phyloP scores from a whole-genome alignment of 2,113 vertebrate species.

The Clinocottus analis region DNA sequence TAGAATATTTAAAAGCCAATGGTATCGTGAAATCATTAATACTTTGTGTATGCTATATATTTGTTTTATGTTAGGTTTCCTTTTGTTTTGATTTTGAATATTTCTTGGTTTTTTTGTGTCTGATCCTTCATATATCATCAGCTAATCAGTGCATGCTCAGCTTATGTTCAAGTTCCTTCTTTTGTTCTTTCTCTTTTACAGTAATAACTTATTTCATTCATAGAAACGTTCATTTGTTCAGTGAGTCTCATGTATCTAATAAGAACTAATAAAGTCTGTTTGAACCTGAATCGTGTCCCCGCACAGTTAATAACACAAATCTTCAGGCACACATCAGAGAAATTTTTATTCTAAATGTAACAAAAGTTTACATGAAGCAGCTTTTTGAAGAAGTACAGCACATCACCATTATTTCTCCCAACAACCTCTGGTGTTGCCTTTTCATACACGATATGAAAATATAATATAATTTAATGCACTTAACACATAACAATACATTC shows the following conservation, averaged over 20 bases:
- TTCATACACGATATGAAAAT: slow-evolving; percentile 95
- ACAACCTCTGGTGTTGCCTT: slow-evolving; percentile 83
- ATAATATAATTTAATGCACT: slow-evolving; percentile 99
- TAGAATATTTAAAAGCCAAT: slow-evolving; percentile 78
- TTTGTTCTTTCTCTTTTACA: slow-evolving; percentile 55
- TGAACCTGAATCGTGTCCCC: slow-evolving; percentile 41
- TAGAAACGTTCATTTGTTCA: slow-evolving; percentile 65
- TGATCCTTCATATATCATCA: slow-evolving; percentile 49
- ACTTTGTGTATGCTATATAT: slow-evolving; percentile 60
- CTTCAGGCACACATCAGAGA: slow-evolving; percentile 80
- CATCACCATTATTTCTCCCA: slow-evolving; percentile 87
- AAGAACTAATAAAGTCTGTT: slow-evolving; percentile 76
- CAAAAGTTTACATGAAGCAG: slow-evolving; percentile 95
- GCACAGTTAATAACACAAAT: not conserved
- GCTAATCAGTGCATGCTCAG: slow-evolving; percentile 69
- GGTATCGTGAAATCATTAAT: slow-evolving; percentile 68
- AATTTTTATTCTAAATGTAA: slow-evolving; percentile 88
- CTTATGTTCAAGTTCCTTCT: slow-evolving; percentile 53
- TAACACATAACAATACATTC: slow-evolving; percentile 94
- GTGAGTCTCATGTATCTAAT: slow-evolving; percentile 75
- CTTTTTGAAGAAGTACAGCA: slow-evolving; percentile 89
- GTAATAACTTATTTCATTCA: slow-evolving; percentile 72
- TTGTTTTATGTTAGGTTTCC: slow-evolving; percentile 64
- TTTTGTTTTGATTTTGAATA: slow-evolving; percentile 57
- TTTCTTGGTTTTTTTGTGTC: slow-evolving; percentile 51